Conservation (phyloP, 2,888 invertebrate genomes). For the Macropis europaea region DNA sequence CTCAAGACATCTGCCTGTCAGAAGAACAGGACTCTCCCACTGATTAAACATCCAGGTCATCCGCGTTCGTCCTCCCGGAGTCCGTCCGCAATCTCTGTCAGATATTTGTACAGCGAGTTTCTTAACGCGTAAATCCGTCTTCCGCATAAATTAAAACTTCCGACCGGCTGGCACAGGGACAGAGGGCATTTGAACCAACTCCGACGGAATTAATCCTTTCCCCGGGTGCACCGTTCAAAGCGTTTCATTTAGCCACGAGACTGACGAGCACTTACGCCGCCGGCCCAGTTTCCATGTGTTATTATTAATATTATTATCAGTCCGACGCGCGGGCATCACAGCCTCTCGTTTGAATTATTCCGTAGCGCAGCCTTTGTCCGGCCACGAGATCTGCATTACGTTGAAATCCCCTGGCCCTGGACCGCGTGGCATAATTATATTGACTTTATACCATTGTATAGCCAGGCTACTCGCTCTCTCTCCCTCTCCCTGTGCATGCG, state of each 20-base stretch:
- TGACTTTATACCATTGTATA: slow-evolving; percentile 51
- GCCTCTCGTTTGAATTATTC: slow-evolving; percentile 49
- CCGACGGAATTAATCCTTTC: neutral
- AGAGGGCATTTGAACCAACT: neutral
- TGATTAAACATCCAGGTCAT: too few relatives aligned
- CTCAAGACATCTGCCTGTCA: too few relatives aligned
- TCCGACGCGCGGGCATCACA: slow-evolving; percentile 17
- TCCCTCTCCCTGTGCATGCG: neutral
- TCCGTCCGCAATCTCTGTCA: too few relatives aligned
- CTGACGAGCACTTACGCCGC: neutral
- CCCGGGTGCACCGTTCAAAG: slow-evolving; percentile 2
- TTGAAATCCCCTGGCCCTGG: slow-evolving; percentile 8
- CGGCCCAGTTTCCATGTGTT: slow-evolving; percentile 15
- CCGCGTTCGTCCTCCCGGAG: too few relatives aligned
- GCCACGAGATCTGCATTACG: slow-evolving; percentile 29
- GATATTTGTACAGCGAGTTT: too few relatives aligned
- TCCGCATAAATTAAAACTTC: too few relatives aligned
- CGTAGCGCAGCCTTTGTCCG: slow-evolving; percentile 36
- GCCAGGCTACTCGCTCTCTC: neutral
- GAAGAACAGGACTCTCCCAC: too few relatives aligned
- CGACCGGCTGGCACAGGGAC: too few relatives aligned
- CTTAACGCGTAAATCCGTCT: too few relatives aligned
- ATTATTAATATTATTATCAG: slow-evolving; percentile 51
- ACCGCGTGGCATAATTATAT: slow-evolving; percentile 47
- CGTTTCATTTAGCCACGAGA: neutral